Evolutionary conservation across 1,140 invertebrate genomes (phyloP).

Genomic region (Pseudomyrmex flavicornis): DNA sequence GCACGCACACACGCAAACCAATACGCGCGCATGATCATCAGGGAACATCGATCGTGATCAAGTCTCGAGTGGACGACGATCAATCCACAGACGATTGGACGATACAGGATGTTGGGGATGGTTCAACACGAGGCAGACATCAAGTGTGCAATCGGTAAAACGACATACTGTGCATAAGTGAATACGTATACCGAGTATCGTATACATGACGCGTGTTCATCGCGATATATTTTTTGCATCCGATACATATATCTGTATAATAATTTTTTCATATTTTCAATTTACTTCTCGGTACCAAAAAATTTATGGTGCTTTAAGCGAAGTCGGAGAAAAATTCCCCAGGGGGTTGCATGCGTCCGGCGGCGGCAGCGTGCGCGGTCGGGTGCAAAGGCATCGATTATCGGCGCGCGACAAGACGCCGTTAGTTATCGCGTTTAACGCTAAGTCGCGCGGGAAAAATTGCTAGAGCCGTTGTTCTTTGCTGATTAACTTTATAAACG

Average conservation of each 20-base stretch:
- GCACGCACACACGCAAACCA: conserved; percentile 60
- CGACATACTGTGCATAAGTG: conserved; percentile 16
- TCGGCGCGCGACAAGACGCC: conserved; percentile 24
- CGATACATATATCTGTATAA: background rate
- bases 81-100: background rate
- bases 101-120: background rate
- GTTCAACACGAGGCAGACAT: conserved; percentile 17
- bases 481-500: conserved; percentile 12
- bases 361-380: background rate
- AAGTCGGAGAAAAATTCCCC: background rate
- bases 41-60: conserved; percentile 49
- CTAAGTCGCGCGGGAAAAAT: conserved; percentile 12
- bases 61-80: background rate
- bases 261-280: conserved; percentile 1
- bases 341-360: background rate
- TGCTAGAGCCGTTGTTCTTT: background rate
- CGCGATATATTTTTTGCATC: background rate
- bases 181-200: background rate
- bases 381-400: conserved; percentile 36
- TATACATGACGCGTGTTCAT: background rate
- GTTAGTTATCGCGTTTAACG: conserved; percentile 29
- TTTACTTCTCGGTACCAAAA: conserved; percentile 3
- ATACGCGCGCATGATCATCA: conserved; percentile 32
- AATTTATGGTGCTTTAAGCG: conserved; percentile 12
- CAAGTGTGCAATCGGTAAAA: conserved; percentile 43